Percentiles rank a stretch among this genome's conserved stretches.
Conservation (phyloP, 2,888 invertebrate genomes). For the Ommatoiulus sabulosus region DNA sequence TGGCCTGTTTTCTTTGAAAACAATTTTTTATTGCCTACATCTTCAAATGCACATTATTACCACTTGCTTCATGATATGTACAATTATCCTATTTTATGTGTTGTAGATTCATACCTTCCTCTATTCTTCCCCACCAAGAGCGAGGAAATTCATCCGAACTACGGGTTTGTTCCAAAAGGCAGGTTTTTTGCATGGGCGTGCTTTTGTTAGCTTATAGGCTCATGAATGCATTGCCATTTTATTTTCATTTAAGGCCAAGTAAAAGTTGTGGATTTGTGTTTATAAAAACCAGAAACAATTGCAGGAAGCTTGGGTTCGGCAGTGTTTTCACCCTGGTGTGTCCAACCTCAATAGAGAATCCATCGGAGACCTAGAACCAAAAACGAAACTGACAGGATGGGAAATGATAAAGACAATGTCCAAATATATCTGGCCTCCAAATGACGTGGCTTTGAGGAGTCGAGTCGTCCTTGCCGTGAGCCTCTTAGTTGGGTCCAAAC, state of each 20-base stretch:
- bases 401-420: conserved; percentile 91
- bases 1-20: no score
- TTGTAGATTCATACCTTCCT: background rate
- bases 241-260: conserved; percentile 30
- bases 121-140: background rate
- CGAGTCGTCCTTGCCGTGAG: conserved; percentile 87
- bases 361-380: conserved; percentile 66
- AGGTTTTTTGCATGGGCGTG: conserved; percentile 11
- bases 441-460: conserved; percentile 78
- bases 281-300: conserved; percentile 51
- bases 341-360: conserved; percentile 72
- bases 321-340: conserved; percentile 93
- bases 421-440: conserved; percentile 94
- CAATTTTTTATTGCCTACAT: no score
- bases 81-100: background rate
- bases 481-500: conserved; percentile 83
- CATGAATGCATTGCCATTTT: conserved; percentile 40
- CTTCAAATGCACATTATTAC: no score
- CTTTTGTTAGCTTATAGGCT: conserved; percentile 32
- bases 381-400: conserved; percentile 74
- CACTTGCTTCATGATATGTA: no score
- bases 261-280: conserved; percentile 40
- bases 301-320: conserved; percentile 69
- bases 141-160: conserved; percentile 4
- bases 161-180: conserved; percentile 32